Evolutionary conservation across 2,888 invertebrate species (phyloP).

Genomic region (Mesorhabditis belari): DNA sequence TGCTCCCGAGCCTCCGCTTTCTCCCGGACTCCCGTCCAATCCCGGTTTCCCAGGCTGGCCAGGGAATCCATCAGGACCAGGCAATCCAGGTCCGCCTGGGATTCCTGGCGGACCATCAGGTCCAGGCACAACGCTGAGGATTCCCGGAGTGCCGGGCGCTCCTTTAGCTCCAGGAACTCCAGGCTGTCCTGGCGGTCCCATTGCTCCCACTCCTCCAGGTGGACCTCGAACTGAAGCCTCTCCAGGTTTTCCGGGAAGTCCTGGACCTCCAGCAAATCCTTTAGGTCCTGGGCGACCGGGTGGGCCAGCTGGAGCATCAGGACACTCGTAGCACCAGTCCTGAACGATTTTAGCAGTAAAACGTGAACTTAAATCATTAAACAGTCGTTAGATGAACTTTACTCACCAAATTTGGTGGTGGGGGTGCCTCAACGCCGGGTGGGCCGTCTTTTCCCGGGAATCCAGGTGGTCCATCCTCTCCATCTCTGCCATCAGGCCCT

Average conservation of each 20-base stretch:
- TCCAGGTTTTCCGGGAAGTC: slow-evolving; percentile 28
- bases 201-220: slow-evolving; percentile 28
- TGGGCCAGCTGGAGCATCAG: slow-evolving; percentile 37
- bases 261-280: slow-evolving; percentile 23
- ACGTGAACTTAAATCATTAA: not conserved
- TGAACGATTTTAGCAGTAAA: not conserved
- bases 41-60: slow-evolving; percentile 33
- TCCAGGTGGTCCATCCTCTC: slow-evolving; percentile 34
- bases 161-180: slow-evolving; percentile 29
- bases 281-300: slow-evolving; percentile 29
- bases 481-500: slow-evolving; percentile 30
- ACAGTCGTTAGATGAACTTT: not conserved
- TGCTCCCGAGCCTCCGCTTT: slow-evolving; percentile 15
- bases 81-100: slow-evolving; percentile 23
- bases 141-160: slow-evolving; percentile 24
- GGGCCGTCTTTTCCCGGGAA: slow-evolving; percentile 39
- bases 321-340: slow-evolving; percentile 41
- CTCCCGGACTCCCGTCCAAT: slow-evolving; percentile 36
- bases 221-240: slow-evolving; percentile 15
- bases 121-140: slow-evolving; percentile 20
- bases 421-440: slow-evolving; percentile 37
- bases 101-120: slow-evolving; percentile 22
- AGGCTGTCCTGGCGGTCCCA: slow-evolving; percentile 28
- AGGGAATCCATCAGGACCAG: slow-evolving; percentile 32
- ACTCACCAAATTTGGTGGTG: slow-evolving; percentile 21